A percentile compares a stretch with the other conserved stretches of the same genome.
These are phyloP conservation scores for Tiliqua scincoides DNA, from an alignment of 2,113 vertebrate species.

Conservation along the genomic window DNA sequence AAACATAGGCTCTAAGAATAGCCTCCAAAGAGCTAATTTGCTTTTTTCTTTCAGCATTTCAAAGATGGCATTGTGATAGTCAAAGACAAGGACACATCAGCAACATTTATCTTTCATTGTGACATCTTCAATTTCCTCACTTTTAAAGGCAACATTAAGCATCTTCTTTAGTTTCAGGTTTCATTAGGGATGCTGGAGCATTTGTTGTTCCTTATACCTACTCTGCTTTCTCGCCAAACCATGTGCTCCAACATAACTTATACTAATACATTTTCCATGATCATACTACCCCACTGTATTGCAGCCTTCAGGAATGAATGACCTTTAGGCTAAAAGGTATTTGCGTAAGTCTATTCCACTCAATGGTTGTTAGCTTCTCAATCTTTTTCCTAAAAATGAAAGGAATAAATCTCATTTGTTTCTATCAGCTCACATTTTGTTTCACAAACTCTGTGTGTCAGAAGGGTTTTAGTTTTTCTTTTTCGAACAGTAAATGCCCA, in stretches of 20 bases:
- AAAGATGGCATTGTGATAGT: slow-evolving; percentile 49
- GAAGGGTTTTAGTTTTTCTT: slow-evolving; percentile 58
- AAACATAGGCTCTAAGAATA: fast-evolving
- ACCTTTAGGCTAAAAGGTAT: background rate
- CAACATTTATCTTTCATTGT: slow-evolving; percentile 20
- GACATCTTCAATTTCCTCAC: slow-evolving; percentile 55
- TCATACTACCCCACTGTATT: background rate
- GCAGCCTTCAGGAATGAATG: background rate
- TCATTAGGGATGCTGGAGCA: fast-evolving
- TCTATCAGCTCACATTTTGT: slow-evolving; percentile 55
- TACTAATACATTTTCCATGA: background rate
- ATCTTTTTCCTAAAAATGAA: slow-evolving; percentile 18
- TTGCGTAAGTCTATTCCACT: background rate
- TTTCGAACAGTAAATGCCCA: slow-evolving; percentile 65
- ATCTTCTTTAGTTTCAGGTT: background rate
- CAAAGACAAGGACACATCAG: slow-evolving; percentile 53
- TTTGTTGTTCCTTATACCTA: background rate
- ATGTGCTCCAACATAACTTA: background rate
- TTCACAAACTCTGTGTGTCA: slow-evolving; percentile 43
- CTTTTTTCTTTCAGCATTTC: slow-evolving; percentile 49
- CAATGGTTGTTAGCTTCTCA: slow-evolving; percentile 1
- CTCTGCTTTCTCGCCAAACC: fast-evolving
- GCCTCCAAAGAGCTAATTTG: slow-evolving; percentile 50
- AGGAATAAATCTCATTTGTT: slow-evolving; percentile 15
- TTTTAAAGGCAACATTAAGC: slow-evolving; percentile 49